phyloP scores from a whole-genome alignment of 2,113 vertebrate genomes.

The Clarias gariepinus region DNA sequence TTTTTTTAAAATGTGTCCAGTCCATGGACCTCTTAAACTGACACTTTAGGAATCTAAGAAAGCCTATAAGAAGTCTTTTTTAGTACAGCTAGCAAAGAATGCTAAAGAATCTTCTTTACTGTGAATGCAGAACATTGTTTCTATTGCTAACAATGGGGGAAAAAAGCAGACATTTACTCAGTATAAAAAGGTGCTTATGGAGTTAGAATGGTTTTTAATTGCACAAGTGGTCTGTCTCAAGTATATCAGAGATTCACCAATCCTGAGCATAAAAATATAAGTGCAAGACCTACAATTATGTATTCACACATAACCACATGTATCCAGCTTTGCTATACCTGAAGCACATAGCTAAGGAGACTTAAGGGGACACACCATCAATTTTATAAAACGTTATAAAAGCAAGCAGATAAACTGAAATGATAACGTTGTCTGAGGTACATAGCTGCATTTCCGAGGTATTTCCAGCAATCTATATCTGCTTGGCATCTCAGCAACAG shows the following conservation, averaged over 20 bases:
- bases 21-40: not conserved
- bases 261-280: slow-evolving; percentile 48
- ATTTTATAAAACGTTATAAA: slow-evolving; percentile 24
- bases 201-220: slow-evolving; percentile 50
- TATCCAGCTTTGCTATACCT: slow-evolving; percentile 22
- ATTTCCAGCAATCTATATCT: slow-evolving; percentile 26
- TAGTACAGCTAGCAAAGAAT: too few relatives aligned
- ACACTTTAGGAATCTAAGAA: not conserved
- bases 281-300: slow-evolving; percentile 39
- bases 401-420: not conserved
- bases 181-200: slow-evolving; percentile 17
- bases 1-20: not conserved
- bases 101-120: too few relatives aligned
- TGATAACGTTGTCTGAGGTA: slow-evolving; percentile 22
- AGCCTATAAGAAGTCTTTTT: not conserved
- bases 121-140: not conserved
- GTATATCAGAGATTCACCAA: slow-evolving; percentile 47
- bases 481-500: slow-evolving; percentile 23
- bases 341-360: slow-evolving; percentile 22
- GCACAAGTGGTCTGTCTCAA: slow-evolving; percentile 57
- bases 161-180: slow-evolving; percentile 43
- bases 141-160: slow-evolving; percentile 7
- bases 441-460: slow-evolving; percentile 38
- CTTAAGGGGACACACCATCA: slow-evolving; percentile 3
- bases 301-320: slow-evolving; percentile 9